Percentiles rank a stretch among this genome's conserved stretches.
Evolutionary conservation across 1,140 invertebrate species (phyloP).

Genomic region (Drosophila equinoxialis): DNA sequence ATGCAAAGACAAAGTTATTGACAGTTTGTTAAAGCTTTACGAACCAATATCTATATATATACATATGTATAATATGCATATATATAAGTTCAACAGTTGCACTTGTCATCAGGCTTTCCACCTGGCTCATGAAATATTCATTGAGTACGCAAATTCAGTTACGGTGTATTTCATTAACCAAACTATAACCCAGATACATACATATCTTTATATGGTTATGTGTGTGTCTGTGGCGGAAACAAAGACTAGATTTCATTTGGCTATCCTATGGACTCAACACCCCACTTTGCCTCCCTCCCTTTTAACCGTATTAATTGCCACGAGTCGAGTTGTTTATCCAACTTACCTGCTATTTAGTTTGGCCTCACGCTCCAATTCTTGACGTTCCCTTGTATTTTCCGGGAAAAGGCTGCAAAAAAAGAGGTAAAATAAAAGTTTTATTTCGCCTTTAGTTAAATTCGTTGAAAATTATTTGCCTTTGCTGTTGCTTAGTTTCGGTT

Average conservation of each 20-base stretch:
- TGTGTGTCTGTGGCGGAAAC: not conserved
- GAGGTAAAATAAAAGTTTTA: constrained; percentile 50
- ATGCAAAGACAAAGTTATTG: constrained; percentile 35
- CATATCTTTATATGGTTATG: not conserved
- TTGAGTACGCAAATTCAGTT: constrained; percentile 48
- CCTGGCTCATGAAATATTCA: constrained; percentile 51
- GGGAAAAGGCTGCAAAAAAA: constrained; percentile 43
- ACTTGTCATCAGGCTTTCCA: constrained; percentile 20
- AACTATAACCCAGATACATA: not conserved
- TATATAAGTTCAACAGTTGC: constrained; percentile 35
- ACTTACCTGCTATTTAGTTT: constrained; percentile 77
- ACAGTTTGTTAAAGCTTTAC: constrained; percentile 26
- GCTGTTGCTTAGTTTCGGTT: constrained; percentile 36
- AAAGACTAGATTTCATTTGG: constrained; percentile 30
- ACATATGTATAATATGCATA: not conserved
- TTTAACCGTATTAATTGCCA: constrained; percentile 52
- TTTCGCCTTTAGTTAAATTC: constrained; percentile 64
- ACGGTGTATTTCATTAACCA: constrained; percentile 47
- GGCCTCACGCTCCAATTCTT: constrained; percentile 56
- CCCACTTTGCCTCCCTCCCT: not conserved
- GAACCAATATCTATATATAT: not conserved
- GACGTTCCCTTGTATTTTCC: constrained; percentile 31
- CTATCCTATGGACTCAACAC: not conserved
- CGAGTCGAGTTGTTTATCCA: constrained; percentile 58
- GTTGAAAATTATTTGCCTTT: constrained; percentile 69